Evolutionary conservation across 2,888 invertebrate genomes (phyloP), one percentile per base, ranked within the genome.

Genomic region (Monoplex corrugatus): DNA sequence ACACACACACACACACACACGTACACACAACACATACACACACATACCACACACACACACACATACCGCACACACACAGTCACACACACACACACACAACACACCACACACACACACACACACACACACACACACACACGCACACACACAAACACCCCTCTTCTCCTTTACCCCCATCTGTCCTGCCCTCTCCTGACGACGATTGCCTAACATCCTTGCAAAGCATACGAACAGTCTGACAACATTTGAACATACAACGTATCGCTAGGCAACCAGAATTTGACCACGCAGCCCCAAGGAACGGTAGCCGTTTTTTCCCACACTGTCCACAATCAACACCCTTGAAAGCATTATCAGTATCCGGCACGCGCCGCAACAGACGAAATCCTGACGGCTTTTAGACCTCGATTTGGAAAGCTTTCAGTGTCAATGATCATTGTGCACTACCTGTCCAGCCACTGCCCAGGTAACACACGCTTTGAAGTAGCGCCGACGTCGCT

Each of bases 381-480:
- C 16, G 8, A 23, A 8, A 78, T 35, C 35, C 78, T 35, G 32
- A 78, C 2, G 38, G n/a, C 32, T 84, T 57, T 32, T 32, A n/a
- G n/a, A 38, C n/a, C 3, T 28, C 1, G 38, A 75, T 23, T 19
- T 8, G 13, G 28, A 75, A 87, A 80, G 78, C 78, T 80, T 80
- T 80, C 78, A 80, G 43, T 8, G 78, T 23, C 13, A 43, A 80
- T 80, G 78, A 40, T 32, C 78, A 28, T 43, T 80, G 78, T 40
- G 23, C 19, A 43, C 78, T 80, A 80, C 78, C 78, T 80, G 78
- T 23, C 8, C 78, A 28, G 5, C 40, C 78, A 80, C 44, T 57
- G 84, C 50, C 84, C 84, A 84, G 84, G 84, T 84, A 84, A 84
- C 78, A 44, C 44, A 10, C 50, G 32, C 78, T 78, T 40, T 87